Evolutionary conservation across 1,140 invertebrate genomes (phyloP).

Genomic region (Drosophila kohkoa): DNA sequence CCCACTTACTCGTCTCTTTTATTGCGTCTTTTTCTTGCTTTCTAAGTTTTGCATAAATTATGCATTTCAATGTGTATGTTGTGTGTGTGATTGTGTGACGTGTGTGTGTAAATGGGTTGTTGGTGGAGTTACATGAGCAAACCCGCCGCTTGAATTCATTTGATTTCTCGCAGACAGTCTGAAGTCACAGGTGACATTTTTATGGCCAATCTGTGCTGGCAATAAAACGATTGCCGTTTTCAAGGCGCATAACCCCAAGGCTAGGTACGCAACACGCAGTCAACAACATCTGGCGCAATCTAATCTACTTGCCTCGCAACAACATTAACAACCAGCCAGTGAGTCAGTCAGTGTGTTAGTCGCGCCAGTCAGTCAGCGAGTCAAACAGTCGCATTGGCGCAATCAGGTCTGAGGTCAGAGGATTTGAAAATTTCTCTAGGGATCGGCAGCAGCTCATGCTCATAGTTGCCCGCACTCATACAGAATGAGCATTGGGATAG

Average conservation of each 20-base stretch:
- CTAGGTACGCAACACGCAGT: conserved; percentile 4
- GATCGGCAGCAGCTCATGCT: conserved; percentile 33
- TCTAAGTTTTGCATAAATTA: conserved; percentile 79
- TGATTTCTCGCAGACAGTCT: conserved; percentile 69
- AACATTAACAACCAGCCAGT: conserved; percentile 50
- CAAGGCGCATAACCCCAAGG: conserved; percentile 41
- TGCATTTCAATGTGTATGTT: conserved; percentile 47
- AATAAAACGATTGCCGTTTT: conserved; percentile 77
- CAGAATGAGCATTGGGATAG: conserved; percentile 37
- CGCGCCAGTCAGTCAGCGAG: no score
- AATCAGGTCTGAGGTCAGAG: conserved; percentile 21
- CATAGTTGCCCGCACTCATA: conserved; percentile 35
- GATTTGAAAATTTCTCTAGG: conserved; percentile 75
- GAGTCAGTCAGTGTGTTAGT: neutral
- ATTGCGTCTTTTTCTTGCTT: conserved; percentile 57
- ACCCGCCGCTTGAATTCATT: conserved; percentile 70
- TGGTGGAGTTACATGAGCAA: neutral
- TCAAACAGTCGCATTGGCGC: neutral
- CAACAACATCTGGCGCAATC: conserved; percentile 46
- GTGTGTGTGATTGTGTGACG: conserved; percentile 37
- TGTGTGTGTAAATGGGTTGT: conserved; percentile 40
- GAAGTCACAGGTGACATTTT: conserved; percentile 81
- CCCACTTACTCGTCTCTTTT: conserved; percentile 25
- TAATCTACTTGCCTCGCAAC: conserved; percentile 52
- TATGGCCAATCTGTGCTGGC: conserved; percentile 76